Base-by-base conservation (phyloP, 2,113 vertebrate genomes). In the Paedocypris sp. region DNA sequence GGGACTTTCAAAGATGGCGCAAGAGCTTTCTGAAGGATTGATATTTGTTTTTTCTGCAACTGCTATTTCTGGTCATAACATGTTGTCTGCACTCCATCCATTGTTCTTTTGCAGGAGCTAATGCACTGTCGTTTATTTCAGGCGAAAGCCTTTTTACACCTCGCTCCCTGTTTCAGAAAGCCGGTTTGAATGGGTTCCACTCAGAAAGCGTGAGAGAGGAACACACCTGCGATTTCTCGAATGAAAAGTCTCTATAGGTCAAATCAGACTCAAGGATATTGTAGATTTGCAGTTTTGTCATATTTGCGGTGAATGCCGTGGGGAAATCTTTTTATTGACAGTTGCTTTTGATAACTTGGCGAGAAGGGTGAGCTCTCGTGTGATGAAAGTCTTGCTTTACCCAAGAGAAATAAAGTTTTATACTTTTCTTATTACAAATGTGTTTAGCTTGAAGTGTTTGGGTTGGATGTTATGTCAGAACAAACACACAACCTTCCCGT, bases 101-200 rank as follows among this genome's bases (percentile, higher is more conserved):
- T 62, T 63, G 56, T 46, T 63, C 62, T 38, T 20, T 19, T 23
- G 16, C 36, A 12, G 6, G 7, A 12, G 6, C 43, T 46, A 59
- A 57, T 46, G 36, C 43, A 36, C 46, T 38, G 3, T 28, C 43
- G 28, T 41, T 36, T 31, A 29, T 43, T 16, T 19, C 19, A 43
- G 33, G 67, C 38, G 31, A 56, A 56, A 58, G 33, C 29, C 4
- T 69, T 57, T 70, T 69, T 60, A 38, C 62, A 36, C 64, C 66
- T 50, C 32, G 6, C 51, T 26, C 26, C 6, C 35, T n/a, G 26
- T 13, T 23, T 26, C 36, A 23, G 47, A 39, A 60, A 71, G 51
- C 41, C 43, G 29, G 48, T 35, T 12, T 26, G 16, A 61, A 33
- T 8, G 22, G 22, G 12, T 12, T 56, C 15, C 52, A 28, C 28